Conservation (phyloP, 1,140 invertebrate genomes). For the Brachystomella parvula region DNA sequence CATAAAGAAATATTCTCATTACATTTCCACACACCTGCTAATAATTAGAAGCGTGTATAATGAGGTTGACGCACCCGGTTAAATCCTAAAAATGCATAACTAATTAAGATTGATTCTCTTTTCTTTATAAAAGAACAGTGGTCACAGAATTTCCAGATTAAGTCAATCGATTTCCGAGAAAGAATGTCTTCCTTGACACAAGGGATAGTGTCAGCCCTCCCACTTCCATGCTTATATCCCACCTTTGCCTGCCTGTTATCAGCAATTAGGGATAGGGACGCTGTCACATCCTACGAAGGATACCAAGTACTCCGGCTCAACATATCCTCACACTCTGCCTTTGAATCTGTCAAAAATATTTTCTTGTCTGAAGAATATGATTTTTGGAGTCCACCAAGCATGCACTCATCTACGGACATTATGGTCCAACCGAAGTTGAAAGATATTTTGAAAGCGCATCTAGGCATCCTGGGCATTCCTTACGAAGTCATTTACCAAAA, state of each 20-base stretch:
- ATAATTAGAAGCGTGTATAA: too few relatives aligned
- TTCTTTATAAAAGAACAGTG: too few relatives aligned
- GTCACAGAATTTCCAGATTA: too few relatives aligned
- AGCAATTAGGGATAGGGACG: background rate
- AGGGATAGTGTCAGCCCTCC: background rate
- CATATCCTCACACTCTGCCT: conserved; percentile 4
- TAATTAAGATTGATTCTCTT: too few relatives aligned
- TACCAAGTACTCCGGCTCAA: conserved; percentile 35
- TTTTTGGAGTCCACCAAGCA: conserved; percentile 29
- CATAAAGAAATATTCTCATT: too few relatives aligned
- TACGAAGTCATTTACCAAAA: conserved; percentile 30
- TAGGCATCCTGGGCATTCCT: conserved; percentile 18
- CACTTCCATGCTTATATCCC: conserved; percentile 20
- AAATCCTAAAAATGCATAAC: too few relatives aligned
- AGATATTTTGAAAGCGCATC: conserved; percentile 15
- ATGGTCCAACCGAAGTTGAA: conserved; percentile 23
- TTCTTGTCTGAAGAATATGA: conserved; percentile 31
- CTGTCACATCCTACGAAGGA: conserved; percentile 29
- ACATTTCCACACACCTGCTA: too few relatives aligned
- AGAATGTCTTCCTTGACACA: too few relatives aligned
- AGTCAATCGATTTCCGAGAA: too few relatives aligned
- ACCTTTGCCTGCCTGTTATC: conserved; percentile 27
- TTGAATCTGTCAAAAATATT: conserved; percentile 29
- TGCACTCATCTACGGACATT: conserved; percentile 22
- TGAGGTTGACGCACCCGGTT: too few relatives aligned